A percentile compares a stretch with the other conserved stretches of the same genome.
Evolutionary conservation across 2,113 vertebrate species (phyloP).

Genomic region (Xenotilapia longispinis): DNA sequence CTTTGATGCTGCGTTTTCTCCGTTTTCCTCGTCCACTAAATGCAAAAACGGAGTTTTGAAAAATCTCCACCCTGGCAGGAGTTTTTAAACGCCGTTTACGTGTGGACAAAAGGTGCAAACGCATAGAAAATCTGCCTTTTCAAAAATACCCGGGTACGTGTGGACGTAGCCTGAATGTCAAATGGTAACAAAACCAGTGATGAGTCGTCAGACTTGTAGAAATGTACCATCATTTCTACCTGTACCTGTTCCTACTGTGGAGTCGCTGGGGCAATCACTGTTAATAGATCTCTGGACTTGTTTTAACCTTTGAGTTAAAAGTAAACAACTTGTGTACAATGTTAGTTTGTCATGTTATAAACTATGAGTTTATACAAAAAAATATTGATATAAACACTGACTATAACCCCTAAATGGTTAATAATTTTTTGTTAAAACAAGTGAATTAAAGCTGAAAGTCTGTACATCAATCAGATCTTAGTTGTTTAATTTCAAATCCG

Average conservation of each 20-base stretch:
- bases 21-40: background rate
- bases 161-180: background rate
- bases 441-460: background rate
- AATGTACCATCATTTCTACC: background rate
- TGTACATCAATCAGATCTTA: background rate
- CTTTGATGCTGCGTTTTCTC: background rate
- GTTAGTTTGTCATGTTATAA: background rate
- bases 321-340: background rate
- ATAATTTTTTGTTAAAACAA: background rate
- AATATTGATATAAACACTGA: background rate
- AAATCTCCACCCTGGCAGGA: background rate
- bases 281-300: background rate
- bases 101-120: background rate
- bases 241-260: background rate
- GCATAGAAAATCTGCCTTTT: background rate
- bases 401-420: background rate
- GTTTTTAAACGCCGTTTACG: accelerated
- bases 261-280: background rate
- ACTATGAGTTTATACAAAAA: background rate
- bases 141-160: background rate
- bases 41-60: accelerated
- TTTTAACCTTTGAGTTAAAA: background rate
- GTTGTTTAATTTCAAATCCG: background rate
- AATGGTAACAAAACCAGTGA: background rate
- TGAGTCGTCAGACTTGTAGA: background rate